Percentiles rank a stretch among this genome's conserved stretches.
Evolutionary conservation across 2,888 invertebrate genomes (phyloP).

Genomic region (Drosophila limbata): DNA sequence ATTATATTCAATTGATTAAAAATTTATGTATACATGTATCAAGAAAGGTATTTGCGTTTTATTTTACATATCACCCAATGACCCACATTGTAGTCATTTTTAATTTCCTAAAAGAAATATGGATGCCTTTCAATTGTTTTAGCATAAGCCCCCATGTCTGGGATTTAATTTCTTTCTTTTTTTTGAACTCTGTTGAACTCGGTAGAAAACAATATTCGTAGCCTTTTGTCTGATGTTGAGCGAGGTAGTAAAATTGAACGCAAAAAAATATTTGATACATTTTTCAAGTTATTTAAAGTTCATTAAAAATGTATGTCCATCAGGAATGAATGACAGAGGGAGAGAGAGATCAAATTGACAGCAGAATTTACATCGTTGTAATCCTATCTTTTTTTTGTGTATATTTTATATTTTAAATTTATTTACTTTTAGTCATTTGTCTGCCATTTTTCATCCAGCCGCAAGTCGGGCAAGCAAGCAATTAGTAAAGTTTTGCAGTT

Average conservation of each 20-base stretch:
- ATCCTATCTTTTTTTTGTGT: slow-evolving; percentile 4
- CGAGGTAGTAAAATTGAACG: slow-evolving; percentile 10
- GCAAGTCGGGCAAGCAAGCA: slow-evolving; percentile 27
- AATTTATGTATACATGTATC: background rate
- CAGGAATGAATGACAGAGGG: slow-evolving; percentile 6
- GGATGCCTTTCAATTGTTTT: slow-evolving; percentile 54
- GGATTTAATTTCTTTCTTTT: background rate
- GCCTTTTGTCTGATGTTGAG: slow-evolving; percentile 34
- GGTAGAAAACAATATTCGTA: slow-evolving; percentile 13
- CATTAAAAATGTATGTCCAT: slow-evolving; percentile 59
- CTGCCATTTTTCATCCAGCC: slow-evolving; percentile 18
- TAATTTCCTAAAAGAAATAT: slow-evolving; percentile 26
- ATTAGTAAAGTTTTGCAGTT: slow-evolving; percentile 60
- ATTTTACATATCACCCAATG: slow-evolving; percentile 30
- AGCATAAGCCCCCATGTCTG: slow-evolving; percentile 12
- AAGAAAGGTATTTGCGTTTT: slow-evolving; percentile 12
- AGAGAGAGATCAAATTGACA: background rate
- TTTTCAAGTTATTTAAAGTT: slow-evolving; percentile 69
- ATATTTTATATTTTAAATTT: background rate
- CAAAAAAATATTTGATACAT: slow-evolving; percentile 46
- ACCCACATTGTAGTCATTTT: slow-evolving; percentile 44
- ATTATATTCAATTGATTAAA: background rate
- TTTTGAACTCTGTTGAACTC: background rate
- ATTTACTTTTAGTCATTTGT: slow-evolving; percentile 15
- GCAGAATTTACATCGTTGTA: background rate